Conservation (phyloP, 2,113 vertebrate species). For the Steatornis caripensis region DNA sequence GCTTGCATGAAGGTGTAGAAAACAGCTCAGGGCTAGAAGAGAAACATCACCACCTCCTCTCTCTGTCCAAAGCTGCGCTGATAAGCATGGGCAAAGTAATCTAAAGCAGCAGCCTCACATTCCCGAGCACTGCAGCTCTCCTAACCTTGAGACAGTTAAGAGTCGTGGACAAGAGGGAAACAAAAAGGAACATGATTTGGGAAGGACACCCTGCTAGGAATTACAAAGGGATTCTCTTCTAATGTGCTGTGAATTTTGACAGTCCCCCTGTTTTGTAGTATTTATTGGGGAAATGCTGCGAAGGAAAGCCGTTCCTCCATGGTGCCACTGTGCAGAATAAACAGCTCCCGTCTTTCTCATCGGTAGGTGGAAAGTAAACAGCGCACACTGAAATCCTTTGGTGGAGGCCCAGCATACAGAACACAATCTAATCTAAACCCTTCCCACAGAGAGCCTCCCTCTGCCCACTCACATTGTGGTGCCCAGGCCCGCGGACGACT, state of each 20-base stretch:
- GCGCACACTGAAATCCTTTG: rapidly evolving
- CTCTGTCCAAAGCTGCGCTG: not conserved
- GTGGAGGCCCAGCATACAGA: not conserved
- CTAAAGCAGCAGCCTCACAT: not conserved
- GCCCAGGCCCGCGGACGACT: rapidly evolving
- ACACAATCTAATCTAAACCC: not conserved
- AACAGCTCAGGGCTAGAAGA: not conserved
- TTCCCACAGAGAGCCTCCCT: not conserved
- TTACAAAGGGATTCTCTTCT: not conserved
- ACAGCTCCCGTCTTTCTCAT: not conserved
- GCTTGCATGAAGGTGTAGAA: not conserved
- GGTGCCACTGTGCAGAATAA: not conserved
- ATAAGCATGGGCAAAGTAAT: not conserved
- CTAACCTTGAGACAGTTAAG: not conserved
- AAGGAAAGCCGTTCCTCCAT: not conserved
- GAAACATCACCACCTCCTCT: not conserved
- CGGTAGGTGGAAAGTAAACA: not conserved
- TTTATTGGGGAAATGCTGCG: not conserved
- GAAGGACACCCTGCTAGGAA: not conserved
- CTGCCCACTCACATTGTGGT: rapidly evolving
- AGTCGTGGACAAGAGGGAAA: not conserved
- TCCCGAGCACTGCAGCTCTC: not conserved
- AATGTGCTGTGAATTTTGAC: not conserved
- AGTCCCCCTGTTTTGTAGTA: not conserved
- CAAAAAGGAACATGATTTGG: not conserved